Evolutionary conservation across 1,140 invertebrate genomes (phyloP), one percentile per base, ranked within the genome.

Genomic region (Proctacanthus coquilletti): DNA sequence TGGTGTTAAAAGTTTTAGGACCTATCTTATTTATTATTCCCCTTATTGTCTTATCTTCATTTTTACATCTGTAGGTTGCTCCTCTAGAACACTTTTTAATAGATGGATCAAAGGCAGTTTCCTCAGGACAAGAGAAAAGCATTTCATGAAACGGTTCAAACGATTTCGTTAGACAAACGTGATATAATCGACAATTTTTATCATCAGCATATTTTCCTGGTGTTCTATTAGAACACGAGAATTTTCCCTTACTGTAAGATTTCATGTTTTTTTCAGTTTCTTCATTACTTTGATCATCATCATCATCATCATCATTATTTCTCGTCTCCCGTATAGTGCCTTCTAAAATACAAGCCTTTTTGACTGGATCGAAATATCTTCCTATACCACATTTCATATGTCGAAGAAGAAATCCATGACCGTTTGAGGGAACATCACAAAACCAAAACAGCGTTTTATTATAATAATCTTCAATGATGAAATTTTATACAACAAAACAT

Each of bases 161-260:
- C 23, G 8, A 8, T 13, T 27, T 27, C 8, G 8, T 27, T 9
- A 27, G 32, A 11, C 32, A 15, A 34, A 17, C 3, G 17, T 34
- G 32, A 18, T 34, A 34, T 3, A 34, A 4, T 11, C 17, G 32
- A 15, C 32, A 34, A 13, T 34, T 17, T 11, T 13, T 11, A 17
- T 4, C 32, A 17, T 34, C 32, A 15, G 32, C 32, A 13, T 34
- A 34, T 34, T 18, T 15, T 34, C 32, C 32, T 3, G 32, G 32
- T 17, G 11, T 18, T 34, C 3, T 4, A 34, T 18, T 18, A 4
- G 11, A 13, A 13, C 32, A 34, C 14, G 8, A 9, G 23, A 27
- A 27, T 27, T 27, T 27, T n/a, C n/a, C n/a, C n/a, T n/a, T n/a
- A n/a, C n/a, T n/a, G n/a, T n/a, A n/a, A n/a, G n/a, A n/a, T 27